A percentile compares a stretch with the other conserved stretches of the same genome.
Conservation (phyloP, 2,888 invertebrate genomes). For the Harpagoxenus sublaevis region DNA sequence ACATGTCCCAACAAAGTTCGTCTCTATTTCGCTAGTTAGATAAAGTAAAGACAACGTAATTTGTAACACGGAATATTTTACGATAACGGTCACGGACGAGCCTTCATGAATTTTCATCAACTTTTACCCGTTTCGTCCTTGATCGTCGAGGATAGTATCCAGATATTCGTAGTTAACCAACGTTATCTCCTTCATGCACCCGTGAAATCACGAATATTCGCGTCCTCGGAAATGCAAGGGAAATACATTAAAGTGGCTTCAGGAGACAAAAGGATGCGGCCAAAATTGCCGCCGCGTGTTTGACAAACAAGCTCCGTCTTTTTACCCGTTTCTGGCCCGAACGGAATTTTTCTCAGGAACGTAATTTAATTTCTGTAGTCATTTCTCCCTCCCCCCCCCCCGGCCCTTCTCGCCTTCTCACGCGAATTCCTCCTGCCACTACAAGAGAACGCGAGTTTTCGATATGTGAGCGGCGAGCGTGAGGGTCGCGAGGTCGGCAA, state of each 20-base stretch:
- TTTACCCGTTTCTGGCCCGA: slow-evolving; percentile 43
- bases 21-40: slow-evolving; percentile 18
- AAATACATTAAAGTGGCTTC: slow-evolving; percentile 35
- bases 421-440: slow-evolving; percentile 15
- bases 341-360: slow-evolving; percentile 62
- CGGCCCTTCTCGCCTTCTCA: background rate
- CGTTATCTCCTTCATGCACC: background rate
- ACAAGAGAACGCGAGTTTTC: slow-evolving; percentile 1
- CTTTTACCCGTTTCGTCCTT: slow-evolving; percentile 36
- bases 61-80: slow-evolving; percentile 50
- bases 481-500: slow-evolving; percentile 29
- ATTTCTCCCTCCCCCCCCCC: background rate
- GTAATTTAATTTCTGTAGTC: slow-evolving; percentile 68
- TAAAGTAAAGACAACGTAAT: slow-evolving; percentile 40
- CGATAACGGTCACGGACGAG: slow-evolving; percentile 15
- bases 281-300: slow-evolving; percentile 43
- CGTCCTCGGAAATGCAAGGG: slow-evolving; percentile 1
- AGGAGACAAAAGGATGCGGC: slow-evolving; percentile 8
- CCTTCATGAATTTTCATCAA: slow-evolving; percentile 53
- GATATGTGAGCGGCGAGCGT: background rate
- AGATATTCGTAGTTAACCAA: slow-evolving; percentile 23
- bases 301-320: slow-evolving; percentile 58
- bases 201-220: slow-evolving; percentile 1
- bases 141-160: slow-evolving; percentile 8
- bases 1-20: slow-evolving; percentile 14